These are phyloP conservation scores for Melanostigma gelatinosum DNA, from an alignment of 2,113 vertebrate genomes.

Conservation along the genomic window DNA sequence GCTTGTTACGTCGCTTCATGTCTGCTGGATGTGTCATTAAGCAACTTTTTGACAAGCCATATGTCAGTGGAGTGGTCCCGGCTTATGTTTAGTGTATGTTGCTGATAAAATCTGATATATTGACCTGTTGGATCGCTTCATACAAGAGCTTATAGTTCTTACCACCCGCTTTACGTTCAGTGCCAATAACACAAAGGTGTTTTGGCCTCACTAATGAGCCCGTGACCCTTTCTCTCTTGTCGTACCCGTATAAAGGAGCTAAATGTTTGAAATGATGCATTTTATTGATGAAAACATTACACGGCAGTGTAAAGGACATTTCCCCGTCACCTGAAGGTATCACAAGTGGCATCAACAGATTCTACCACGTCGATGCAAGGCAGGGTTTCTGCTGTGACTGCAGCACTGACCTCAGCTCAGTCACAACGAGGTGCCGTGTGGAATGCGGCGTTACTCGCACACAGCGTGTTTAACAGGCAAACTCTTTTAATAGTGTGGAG, in stretches of 20 bases:
- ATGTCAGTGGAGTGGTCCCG: too few relatives aligned
- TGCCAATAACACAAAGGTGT: background rate
- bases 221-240: background rate
- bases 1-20: background rate
- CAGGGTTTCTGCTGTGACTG: conserved; percentile 37
- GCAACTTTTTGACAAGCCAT: background rate
- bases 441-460: background rate
- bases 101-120: too few relatives aligned
- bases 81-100: background rate
- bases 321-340: conserved; percentile 7
- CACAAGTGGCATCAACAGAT: conserved; percentile 36
- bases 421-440: conserved; percentile 48
- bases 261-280: too few relatives aligned
- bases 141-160: background rate
- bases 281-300: background rate
- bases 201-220: background rate
- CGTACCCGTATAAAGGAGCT: background rate
- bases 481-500: conserved; percentile 27
- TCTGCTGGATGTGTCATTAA: background rate
- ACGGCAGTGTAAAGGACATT: background rate
- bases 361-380: conserved; percentile 44
- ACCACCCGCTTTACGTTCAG: background rate
- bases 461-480: conserved; percentile 34
- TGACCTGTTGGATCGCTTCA: background rate
- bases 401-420: conserved; percentile 45